Evolutionary conservation across 92 coral and sea anemone genomes (phyloP), one percentile per base, ranked within the genome.

Genomic region (Hydrozoanthus gracilis): DNA sequence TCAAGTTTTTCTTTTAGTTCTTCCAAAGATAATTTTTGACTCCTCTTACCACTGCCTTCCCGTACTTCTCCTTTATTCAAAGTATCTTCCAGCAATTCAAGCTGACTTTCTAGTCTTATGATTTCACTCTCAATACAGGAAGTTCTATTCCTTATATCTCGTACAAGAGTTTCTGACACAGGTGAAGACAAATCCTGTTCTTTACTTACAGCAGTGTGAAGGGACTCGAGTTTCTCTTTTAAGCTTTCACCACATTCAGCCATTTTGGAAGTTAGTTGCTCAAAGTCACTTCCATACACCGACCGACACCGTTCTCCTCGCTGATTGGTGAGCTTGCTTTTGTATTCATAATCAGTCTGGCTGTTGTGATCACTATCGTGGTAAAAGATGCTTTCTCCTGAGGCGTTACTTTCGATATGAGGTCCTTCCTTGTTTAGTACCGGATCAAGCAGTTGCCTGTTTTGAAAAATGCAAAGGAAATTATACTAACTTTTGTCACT

Each of bases 101-200:
- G 54, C 56, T 92, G 95, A 58, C 88, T 95, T 84, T 92, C 98
- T 58, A 95, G 87, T 50, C 88, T 91, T 66, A 80, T 91, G 2
- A 95, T 93, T 76, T 95, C 95, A 71, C 93, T 83, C 48, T 91
- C 95, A 3, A 95, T 86, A 52, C 90, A 90, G 6, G 94, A 83
- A 1, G 95, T 91, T 71, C 94, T 90, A 69, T 87, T 87, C 17
- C 95, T 88, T 50, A 95, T 87, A 54, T 90, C 93, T 68, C 89
- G 84, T 12, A 91, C 89, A 44, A 95, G 88, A 20, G 89, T 92
- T 51, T 86, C 88, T 4, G 93, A 55, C 8, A 68, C 18, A 35
- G 83, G 91, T 6, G 86, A 77, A 3, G 82, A 83, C n/a, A 61
- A 47, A 44, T 82, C 90, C 3, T 79, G 51, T 58, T 83, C 89